phyloP scores from a whole-genome alignment of 2,888 invertebrate species.

The Uropetala carovei region DNA sequence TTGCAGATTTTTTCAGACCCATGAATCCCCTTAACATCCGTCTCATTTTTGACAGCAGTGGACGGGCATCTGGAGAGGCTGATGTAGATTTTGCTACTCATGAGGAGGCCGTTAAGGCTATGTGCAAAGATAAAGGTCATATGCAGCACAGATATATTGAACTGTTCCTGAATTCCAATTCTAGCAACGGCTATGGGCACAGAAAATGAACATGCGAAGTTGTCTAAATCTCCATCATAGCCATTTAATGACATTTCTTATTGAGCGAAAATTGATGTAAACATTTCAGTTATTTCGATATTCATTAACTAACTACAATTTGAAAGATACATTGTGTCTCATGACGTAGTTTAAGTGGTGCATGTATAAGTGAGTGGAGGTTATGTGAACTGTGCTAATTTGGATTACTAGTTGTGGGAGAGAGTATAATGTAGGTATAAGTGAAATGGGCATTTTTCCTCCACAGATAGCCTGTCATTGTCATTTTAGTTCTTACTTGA shows the following conservation, averaged over 20 bases:
- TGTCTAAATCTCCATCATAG: neutral
- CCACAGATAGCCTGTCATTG: constrained; percentile 25
- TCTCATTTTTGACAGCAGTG: constrained; percentile 89
- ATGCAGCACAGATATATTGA: constrained; percentile 97
- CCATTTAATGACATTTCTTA: constrained; percentile 36
- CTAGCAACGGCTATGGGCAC: constrained; percentile 73
- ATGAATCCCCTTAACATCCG: constrained; percentile 90
- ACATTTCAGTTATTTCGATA: constrained; percentile 43
- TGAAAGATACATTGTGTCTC: constrained; percentile 18
- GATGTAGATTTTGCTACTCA: constrained; percentile 95
- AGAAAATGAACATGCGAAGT: constrained; percentile 47
- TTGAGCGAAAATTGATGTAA: constrained; percentile 41
- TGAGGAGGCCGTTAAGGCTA: constrained; percentile 91
- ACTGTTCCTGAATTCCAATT: constrained; percentile 88
- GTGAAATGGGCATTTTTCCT: constrained; percentile 40
- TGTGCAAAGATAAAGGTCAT: constrained; percentile 88
- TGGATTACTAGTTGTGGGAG: constrained; percentile 29
- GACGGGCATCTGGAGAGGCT: constrained; percentile 95
- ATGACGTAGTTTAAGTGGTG: constrained; percentile 45
- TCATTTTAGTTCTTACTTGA: constrained; percentile 33
- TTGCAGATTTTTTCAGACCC: constrained; percentile 96
- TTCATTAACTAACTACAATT: constrained; percentile 26
- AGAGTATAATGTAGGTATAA: constrained; percentile 35
- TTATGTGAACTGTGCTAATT: constrained; percentile 47
- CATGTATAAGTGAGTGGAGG: constrained; percentile 54